phyloP scores from a whole-genome alignment of 1,140 invertebrate genomes.

The Phymastichus coffea region DNA sequence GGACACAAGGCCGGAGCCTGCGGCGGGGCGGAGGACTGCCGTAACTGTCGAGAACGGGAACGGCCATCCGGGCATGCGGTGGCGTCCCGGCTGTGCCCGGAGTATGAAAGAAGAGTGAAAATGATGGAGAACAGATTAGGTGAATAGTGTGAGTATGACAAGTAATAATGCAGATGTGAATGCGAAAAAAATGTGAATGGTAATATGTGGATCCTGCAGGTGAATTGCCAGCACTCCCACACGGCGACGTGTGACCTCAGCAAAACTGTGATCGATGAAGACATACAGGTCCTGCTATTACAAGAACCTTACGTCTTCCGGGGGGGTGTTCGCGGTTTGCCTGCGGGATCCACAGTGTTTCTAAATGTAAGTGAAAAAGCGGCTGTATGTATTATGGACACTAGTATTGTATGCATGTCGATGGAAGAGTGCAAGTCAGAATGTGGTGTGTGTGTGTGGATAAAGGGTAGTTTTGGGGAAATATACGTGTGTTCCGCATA shows the following conservation, averaged over 20 bases:
- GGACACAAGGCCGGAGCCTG: conserved; percentile 56
- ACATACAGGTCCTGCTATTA: not conserved
- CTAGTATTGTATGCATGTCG: too few species aligned
- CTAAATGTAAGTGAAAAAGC: too few species aligned
- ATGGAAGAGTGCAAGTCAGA: conserved; percentile 31
- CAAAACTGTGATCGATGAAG: too few species aligned
- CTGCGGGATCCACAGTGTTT: too few species aligned
- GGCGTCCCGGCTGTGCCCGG: not conserved
- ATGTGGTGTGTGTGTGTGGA: conserved; percentile 21
- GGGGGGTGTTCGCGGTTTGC: not conserved
- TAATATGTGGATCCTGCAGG: too few species aligned
- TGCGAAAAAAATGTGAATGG: not conserved
- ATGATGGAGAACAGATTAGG: too few species aligned
- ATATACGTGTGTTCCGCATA: conserved; percentile 20
- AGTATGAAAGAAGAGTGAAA: not conserved
- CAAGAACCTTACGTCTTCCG: not conserved
- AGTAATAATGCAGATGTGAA: not conserved
- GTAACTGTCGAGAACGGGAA: not conserved
- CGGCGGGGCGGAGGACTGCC: not conserved
- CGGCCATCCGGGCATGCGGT: not conserved
- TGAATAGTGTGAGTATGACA: too few species aligned
- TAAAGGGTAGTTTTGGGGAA: too few species aligned
- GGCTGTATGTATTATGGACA: not conserved
- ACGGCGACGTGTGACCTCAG: too few species aligned
- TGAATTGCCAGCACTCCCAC: too few species aligned